These are phyloP conservation scores for Peromyscus leucopus DNA, from an alignment of 2,113 vertebrate genomes.

Conservation along the genomic window DNA sequence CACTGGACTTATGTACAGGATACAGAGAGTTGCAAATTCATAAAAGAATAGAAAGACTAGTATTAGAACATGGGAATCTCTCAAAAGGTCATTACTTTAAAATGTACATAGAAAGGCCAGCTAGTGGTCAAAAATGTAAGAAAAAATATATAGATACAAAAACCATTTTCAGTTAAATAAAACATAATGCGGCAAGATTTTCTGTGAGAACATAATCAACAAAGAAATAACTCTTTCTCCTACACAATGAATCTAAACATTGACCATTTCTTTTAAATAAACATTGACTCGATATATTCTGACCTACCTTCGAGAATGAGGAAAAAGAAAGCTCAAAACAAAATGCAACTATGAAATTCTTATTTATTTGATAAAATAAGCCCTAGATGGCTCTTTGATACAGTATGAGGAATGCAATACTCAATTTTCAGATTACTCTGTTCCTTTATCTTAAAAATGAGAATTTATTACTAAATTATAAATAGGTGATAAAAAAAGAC, in stretches of 20 bases:
- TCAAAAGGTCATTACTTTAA: conserved; percentile 82
- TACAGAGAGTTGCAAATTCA: conserved; percentile 81
- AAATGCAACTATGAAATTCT: not conserved
- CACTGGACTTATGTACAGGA: conserved; percentile 86
- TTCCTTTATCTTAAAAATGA: conserved; percentile 41
- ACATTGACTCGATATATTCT: not conserved
- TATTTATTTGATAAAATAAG: conserved; percentile 51
- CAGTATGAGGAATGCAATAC: not conserved
- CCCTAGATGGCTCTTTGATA: not conserved
- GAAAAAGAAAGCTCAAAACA: not conserved
- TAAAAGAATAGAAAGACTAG: conserved; percentile 78
- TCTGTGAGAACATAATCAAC: conserved; percentile 70
- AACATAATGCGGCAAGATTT: conserved; percentile 60
- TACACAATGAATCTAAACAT: conserved; percentile 44
- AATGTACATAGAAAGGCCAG: conserved; percentile 68
- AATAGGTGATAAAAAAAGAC: not conserved
- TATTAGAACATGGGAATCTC: conserved; percentile 77
- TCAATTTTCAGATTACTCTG: not conserved
- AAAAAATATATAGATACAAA: conserved; percentile 65
- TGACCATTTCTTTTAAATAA: conserved; percentile 33
- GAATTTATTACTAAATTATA: not conserved
- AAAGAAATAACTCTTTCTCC: conserved; percentile 69
- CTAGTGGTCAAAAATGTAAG: conserved; percentile 75
- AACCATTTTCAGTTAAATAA: conserved; percentile 73
- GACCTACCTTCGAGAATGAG: not conserved